A percentile compares a stretch with the other conserved stretches of the same genome.
Evolutionary conservation across 2,113 vertebrate species (phyloP).

Genomic region (Colius striatus): DNA sequence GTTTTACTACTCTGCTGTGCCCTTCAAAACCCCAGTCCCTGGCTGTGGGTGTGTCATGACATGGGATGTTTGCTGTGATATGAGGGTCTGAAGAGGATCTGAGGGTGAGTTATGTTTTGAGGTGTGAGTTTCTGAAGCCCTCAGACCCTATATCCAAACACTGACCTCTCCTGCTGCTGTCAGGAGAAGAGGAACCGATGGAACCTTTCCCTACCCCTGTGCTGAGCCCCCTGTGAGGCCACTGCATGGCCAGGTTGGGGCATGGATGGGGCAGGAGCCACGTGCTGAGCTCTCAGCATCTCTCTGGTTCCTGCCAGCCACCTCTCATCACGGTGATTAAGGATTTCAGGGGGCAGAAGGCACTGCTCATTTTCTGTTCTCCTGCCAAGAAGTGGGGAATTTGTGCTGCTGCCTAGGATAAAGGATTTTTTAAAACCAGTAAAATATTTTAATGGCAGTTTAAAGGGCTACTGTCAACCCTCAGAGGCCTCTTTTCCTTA

Average conservation of each 20-base stretch:
- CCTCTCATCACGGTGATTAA: neutral
- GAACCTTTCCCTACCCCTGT: neutral
- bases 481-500: slow-evolving; percentile 42
- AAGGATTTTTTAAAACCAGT: slow-evolving; percentile 57
- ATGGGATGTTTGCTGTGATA: neutral
- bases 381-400: slow-evolving; percentile 58
- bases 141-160: fast-evolving
- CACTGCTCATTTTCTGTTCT: neutral
- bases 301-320: neutral
- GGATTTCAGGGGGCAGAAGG: slow-evolving; percentile 49
- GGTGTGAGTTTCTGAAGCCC: neutral
- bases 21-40: neutral
- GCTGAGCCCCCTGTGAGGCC: neutral
- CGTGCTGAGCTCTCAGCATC: neutral
- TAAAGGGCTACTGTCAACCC: slow-evolving; percentile 39
- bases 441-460: slow-evolving; percentile 66
- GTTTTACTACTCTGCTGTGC: neutral
- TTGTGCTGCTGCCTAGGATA: slow-evolving; percentile 56
- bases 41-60: fast-evolving
- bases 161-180: neutral
- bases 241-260: fast-evolving
- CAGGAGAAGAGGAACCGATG: neutral
- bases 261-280: neutral
- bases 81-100: neutral
- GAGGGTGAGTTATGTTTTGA: neutral